Conservation (phyloP, 2,888 invertebrate species). For the Alitta virens region DNA sequence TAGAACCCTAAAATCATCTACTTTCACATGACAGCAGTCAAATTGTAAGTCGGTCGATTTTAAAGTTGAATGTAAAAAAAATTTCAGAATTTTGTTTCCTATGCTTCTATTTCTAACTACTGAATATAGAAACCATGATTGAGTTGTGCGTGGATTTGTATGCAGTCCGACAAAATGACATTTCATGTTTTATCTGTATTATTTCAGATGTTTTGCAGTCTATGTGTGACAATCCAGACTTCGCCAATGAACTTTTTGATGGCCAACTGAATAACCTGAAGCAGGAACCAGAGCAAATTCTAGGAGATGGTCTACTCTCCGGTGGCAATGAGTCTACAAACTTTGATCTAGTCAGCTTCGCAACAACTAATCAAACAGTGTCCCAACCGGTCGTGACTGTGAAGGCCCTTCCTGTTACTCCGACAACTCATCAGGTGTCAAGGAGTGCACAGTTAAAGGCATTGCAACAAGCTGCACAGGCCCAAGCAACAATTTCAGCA, state of each 20-base stretch:
- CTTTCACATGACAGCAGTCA: too few species aligned
- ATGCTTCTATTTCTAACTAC: too few species aligned
- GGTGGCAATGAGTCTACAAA: not conserved
- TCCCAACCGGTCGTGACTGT: not conserved
- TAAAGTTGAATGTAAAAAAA: too few species aligned
- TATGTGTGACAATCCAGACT: not conserved
- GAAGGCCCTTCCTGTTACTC: not conserved
- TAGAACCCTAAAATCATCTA: too few species aligned
- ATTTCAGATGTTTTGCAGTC: conserved; percentile 13
- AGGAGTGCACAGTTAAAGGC: not conserved
- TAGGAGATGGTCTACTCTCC: conserved; percentile 2
- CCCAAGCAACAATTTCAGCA: not conserved
- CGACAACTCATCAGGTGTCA: not conserved
- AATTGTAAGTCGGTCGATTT: too few species aligned
- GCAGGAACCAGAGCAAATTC: conserved; percentile 26
- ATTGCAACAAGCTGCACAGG: conserved; percentile 1
- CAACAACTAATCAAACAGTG: not conserved
- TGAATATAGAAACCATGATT: too few species aligned
- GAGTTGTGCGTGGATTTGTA: too few species aligned
- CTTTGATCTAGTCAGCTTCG: conserved; percentile 17
- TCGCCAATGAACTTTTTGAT: conserved; percentile 30
- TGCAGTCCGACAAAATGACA: too few species aligned
- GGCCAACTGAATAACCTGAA: conserved; percentile 28
- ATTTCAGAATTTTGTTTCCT: too few species aligned
- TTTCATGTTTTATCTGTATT: too few species aligned